phyloP scores from a whole-genome alignment of 1,140 invertebrate species.

The Drosophila navojoa region DNA sequence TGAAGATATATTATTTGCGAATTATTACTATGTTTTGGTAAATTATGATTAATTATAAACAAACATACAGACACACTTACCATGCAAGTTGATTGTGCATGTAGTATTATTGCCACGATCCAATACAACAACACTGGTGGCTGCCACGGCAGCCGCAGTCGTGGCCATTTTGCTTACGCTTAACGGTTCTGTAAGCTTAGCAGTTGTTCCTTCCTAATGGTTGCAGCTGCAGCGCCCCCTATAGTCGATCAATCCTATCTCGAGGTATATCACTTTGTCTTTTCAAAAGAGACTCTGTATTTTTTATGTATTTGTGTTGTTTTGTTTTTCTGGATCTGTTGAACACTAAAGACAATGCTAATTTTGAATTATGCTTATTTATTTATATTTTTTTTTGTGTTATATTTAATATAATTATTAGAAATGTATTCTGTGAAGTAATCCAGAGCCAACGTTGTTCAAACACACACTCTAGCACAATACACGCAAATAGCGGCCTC shows the following conservation, averaged over 20 bases:
- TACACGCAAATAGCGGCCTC: slow-evolving; percentile 41
- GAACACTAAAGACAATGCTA: slow-evolving; percentile 18
- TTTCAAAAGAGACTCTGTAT: neutral
- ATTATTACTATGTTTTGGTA: slow-evolving; percentile 55
- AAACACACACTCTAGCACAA: slow-evolving; percentile 39
- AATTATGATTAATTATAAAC: slow-evolving; percentile 76
- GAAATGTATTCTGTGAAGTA: slow-evolving; percentile 73
- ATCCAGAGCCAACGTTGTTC: slow-evolving; percentile 24
- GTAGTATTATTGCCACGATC: slow-evolving; percentile 97
- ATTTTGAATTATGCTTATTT: slow-evolving; percentile 24
- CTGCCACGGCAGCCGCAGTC: slow-evolving; percentile 88
- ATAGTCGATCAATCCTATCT: slow-evolving; percentile 4
- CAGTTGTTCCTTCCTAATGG: neutral
- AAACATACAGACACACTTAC: slow-evolving; percentile 85
- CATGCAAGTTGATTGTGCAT: slow-evolving; percentile 96
- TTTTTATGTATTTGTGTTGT: slow-evolving; percentile 3
- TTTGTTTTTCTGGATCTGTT: slow-evolving; percentile 41
- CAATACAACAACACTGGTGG: slow-evolving; percentile 95
- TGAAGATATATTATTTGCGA: slow-evolving; percentile 50
- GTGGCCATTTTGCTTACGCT: slow-evolving; percentile 64
- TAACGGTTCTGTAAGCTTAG: slow-evolving; percentile 57
- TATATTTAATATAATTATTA: slow-evolving; percentile 57
- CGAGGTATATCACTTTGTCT: neutral
- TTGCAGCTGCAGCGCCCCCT: slow-evolving; percentile 24
- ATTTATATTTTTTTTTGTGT: slow-evolving; percentile 51